Evolutionary conservation across 2,797 vertebrate genomes (phyloP).

Genomic region (Sebastes steindachneri): DNA sequence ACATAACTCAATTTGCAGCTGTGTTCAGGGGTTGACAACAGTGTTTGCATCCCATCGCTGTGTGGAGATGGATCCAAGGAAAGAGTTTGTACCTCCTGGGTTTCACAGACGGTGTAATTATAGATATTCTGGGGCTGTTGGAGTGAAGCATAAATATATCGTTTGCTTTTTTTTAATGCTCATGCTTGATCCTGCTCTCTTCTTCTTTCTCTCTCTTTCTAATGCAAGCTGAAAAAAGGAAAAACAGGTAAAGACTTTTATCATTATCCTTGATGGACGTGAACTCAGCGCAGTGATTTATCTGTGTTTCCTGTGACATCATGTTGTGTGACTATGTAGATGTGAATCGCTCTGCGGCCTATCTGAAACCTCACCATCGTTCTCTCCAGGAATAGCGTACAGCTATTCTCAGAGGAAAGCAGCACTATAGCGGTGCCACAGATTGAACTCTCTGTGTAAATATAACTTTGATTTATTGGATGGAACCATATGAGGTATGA

Average conservation of each 20-base stretch:
- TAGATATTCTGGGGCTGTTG: conserved; percentile 36
- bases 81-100: conserved; percentile 49
- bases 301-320: conserved; percentile 12
- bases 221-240: conserved; percentile 67
- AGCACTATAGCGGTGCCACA: conserved; percentile 46
- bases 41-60: conserved; percentile 35
- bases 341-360: conserved; percentile 18
- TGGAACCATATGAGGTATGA: conserved; percentile 58
- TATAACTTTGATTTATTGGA: conserved; percentile 67
- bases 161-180: conserved; percentile 19
- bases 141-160: conserved; percentile 24
- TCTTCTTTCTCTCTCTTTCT: conserved; percentile 38
- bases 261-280: not conserved
- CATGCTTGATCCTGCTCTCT: conserved; percentile 35
- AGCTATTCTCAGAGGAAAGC: conserved; percentile 69
- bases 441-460: conserved; percentile 61
- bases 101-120: conserved; percentile 45
- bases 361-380: conserved; percentile 35
- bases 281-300: conserved; percentile 12
- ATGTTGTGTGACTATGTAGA: conserved; percentile 23
- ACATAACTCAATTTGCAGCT: conserved; percentile 45
- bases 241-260: conserved; percentile 73
- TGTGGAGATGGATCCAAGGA: conserved; percentile 60
- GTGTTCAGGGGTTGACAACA: conserved; percentile 44
- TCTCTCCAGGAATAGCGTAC: conserved; percentile 62